Conservation (phyloP, 2,888 invertebrate species). For the Metacarcinus magister region DNA sequence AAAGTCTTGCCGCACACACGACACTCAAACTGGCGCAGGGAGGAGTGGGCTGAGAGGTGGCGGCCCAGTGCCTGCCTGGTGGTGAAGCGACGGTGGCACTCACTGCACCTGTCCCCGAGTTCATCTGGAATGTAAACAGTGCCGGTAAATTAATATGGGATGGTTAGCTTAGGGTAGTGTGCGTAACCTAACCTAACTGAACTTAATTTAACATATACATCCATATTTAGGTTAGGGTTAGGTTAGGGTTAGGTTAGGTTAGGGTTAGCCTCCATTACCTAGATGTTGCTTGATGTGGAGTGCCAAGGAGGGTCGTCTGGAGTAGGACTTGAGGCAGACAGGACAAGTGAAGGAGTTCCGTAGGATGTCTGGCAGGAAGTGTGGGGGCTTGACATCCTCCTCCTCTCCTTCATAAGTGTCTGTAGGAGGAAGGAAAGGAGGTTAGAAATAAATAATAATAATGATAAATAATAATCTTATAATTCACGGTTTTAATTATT, state of each 20-base stretch:
- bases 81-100: constrained; percentile 60
- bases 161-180: too few species aligned
- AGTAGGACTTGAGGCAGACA: constrained; percentile 57
- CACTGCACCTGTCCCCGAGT: constrained; percentile 59
- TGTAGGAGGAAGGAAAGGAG: background rate
- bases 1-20: constrained; percentile 64
- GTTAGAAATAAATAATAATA: too few species aligned
- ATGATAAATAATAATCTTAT: background rate
- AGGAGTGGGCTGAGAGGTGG: constrained; percentile 70
- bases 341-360: constrained; percentile 70
- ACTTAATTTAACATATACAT: too few species aligned
- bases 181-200: too few species aligned
- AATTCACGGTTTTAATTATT: background rate
- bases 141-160: too few species aligned
- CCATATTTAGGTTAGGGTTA: too few species aligned
- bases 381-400: constrained; percentile 50
- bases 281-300: constrained; percentile 66
- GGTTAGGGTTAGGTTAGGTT: too few species aligned
- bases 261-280: constrained; percentile 9
- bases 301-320: constrained; percentile 44
- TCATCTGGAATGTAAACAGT: constrained; percentile 50
- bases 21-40: constrained; percentile 69
- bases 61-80: constrained; percentile 51
- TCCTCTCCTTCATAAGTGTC: background rate
- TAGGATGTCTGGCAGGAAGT: constrained; percentile 59